These are phyloP conservation scores for Aspidiotus rigidus DNA, from an alignment of 2,888 invertebrate species.

Conservation along the genomic window DNA sequence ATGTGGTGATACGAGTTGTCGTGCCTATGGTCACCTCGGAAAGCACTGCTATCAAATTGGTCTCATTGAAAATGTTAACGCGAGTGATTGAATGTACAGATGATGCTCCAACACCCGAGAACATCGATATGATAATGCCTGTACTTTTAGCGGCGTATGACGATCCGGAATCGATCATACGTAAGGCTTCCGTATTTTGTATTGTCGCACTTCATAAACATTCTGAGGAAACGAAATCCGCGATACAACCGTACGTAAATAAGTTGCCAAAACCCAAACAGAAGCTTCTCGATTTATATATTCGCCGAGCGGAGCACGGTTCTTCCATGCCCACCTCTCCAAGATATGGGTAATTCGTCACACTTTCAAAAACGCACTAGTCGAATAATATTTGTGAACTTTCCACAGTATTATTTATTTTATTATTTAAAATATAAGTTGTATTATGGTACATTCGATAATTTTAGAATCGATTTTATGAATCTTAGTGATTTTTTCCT, in stretches of 20 bases:
- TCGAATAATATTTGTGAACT: slow-evolving; percentile 2
- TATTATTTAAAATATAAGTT: not conserved
- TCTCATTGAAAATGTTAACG: slow-evolving; percentile 83
- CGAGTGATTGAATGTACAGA: slow-evolving; percentile 68
- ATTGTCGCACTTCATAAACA: slow-evolving; percentile 88
- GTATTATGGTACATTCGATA: too few relatives aligned
- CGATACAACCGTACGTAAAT: slow-evolving; percentile 68
- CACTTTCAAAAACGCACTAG: not conserved
- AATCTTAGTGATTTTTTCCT: too few relatives aligned
- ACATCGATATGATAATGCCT: slow-evolving; percentile 73
- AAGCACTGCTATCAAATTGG: slow-evolving; percentile 76
- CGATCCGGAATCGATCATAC: slow-evolving; percentile 79
- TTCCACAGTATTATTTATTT: not conserved
- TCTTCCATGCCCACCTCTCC: slow-evolving; percentile 39
- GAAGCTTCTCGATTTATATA: slow-evolving; percentile 71
- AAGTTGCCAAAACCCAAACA: slow-evolving; percentile 81
- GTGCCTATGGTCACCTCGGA: slow-evolving; percentile 81
- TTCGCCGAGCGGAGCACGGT: slow-evolving; percentile 52
- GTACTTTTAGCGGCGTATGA: slow-evolving; percentile 86
- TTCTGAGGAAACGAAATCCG: slow-evolving; percentile 64
- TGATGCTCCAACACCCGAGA: slow-evolving; percentile 59
- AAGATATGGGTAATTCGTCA: slow-evolving; percentile 32
- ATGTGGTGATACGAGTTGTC: slow-evolving; percentile 49
- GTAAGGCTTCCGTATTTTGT: slow-evolving; percentile 94
- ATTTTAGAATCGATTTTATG: too few relatives aligned